These are phyloP conservation scores for Gyps fulvus DNA, from an alignment of 2,113 vertebrate species.

Conservation along the genomic window DNA sequence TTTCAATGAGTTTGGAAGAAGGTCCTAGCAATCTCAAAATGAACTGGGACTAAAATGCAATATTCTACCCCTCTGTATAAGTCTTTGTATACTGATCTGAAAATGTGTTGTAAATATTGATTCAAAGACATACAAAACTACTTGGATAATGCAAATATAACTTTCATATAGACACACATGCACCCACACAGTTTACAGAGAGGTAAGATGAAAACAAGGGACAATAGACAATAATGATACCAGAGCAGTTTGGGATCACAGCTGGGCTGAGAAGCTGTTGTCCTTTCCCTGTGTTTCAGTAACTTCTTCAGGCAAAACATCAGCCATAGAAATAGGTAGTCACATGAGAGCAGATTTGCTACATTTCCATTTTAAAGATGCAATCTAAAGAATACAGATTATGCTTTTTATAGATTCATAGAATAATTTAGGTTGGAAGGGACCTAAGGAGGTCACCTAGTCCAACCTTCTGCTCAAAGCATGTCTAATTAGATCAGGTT, in stretches of 20 bases:
- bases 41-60: background rate
- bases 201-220: background rate
- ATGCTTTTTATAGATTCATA: background rate
- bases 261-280: background rate
- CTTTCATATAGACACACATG: background rate
- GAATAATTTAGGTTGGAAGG: background rate
- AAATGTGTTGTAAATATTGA: background rate
- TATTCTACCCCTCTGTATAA: background rate
- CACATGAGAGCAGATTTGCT: background rate
- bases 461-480: background rate
- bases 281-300: background rate
- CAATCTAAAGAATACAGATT: background rate
- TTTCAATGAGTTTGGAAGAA: background rate
- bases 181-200: background rate
- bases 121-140: background rate
- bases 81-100: background rate
- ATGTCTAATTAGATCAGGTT: background rate
- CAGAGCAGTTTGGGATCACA: background rate
- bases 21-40: background rate
- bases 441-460: background rate
- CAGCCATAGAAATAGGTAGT: background rate
- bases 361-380: background rate
- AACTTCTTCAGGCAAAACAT: background rate
- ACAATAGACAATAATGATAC: background rate
- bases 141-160: background rate